Conservation (phyloP, 1,140 invertebrate species). For the Drosophila nigrodunni region DNA sequence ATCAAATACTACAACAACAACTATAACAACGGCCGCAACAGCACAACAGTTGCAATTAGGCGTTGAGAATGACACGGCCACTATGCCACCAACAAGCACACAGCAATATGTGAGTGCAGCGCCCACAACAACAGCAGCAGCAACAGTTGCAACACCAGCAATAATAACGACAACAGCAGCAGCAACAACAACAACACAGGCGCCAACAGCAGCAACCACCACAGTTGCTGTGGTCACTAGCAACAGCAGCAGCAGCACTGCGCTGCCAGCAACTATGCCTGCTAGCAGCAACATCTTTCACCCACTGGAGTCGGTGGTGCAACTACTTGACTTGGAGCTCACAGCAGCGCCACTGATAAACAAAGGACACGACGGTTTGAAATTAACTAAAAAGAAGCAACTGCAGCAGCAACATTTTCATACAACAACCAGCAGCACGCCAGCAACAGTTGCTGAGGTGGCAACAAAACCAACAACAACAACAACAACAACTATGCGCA, state of each 20-base stretch:
- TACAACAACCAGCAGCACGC: conserved; percentile 13
- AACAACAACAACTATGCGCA: conserved; percentile 3
- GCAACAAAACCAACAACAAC: conserved; percentile 13
- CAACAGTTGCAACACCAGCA: conserved; percentile 5
- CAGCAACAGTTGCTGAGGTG: not conserved
- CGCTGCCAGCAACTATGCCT: conserved; percentile 2
- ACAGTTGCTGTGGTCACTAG: not conserved
- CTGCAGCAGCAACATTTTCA: conserved; percentile 71
- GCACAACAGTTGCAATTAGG: conserved; percentile 16
- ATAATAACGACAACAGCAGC: not conserved
- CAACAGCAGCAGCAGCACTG: not conserved
- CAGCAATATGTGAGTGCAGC: conserved; percentile 7
- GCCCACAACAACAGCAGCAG: conserved; percentile 6
- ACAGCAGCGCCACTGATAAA: conserved; percentile 51
- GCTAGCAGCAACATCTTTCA: not conserved
- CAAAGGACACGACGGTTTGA: conserved; percentile 76
- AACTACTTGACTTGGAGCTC: conserved; percentile 68
- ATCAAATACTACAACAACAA: conserved; percentile 19
- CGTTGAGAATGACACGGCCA: no score
- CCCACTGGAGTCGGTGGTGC: conserved; percentile 50
- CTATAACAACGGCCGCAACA: conserved; percentile 6
- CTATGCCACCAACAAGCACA: conserved; percentile 1
- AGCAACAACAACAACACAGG: not conserved
- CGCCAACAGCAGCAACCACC: not conserved
- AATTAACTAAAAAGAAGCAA: conserved; percentile 78